Evolutionary conservation across 2,888 invertebrate genomes (phyloP).

Genomic region (Spodoptera exigua): DNA sequence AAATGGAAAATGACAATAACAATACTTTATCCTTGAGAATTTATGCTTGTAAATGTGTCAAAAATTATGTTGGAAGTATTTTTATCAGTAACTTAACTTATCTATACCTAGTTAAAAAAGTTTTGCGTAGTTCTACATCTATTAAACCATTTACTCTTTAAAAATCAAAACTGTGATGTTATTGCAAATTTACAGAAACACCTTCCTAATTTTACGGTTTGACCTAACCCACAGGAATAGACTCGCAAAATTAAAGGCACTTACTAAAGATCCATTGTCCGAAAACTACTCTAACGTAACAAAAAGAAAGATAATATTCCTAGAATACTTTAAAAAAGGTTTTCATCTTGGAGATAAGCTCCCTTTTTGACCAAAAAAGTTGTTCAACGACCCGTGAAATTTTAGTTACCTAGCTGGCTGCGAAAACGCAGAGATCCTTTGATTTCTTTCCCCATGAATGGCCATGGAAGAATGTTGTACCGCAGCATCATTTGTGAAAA

Average conservation of each 20-base stretch:
- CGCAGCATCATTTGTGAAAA: constrained; percentile 48
- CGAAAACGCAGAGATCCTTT: constrained; percentile 65
- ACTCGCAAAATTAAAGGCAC: constrained; percentile 1
- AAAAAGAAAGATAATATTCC: constrained; percentile 31
- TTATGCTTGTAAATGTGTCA: too few species aligned
- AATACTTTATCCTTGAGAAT: too few species aligned
- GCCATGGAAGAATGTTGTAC: constrained; percentile 54
- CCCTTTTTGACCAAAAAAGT: constrained; percentile 58
- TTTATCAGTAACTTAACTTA: too few species aligned
- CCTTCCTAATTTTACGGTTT: too few species aligned
- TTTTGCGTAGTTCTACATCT: too few species aligned
- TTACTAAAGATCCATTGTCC: not conserved
- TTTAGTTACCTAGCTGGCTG: constrained; percentile 62
- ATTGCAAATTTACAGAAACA: too few species aligned
- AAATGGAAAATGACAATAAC: too few species aligned
- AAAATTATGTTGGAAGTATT: too few species aligned
- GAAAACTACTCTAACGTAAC: constrained; percentile 13
- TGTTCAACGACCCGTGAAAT: constrained; percentile 64
- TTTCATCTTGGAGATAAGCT: constrained; percentile 43
- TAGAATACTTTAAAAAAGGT: constrained; percentile 40
- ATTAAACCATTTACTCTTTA: too few species aligned
- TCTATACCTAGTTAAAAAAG: too few species aligned
- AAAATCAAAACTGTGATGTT: too few species aligned
- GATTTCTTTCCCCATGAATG: constrained; percentile 64
- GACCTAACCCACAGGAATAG: not conserved